Evolutionary conservation across 1,140 invertebrate species (phyloP), one percentile per base, ranked within the genome.

Genomic region (Pemphigus obesinymphae): DNA sequence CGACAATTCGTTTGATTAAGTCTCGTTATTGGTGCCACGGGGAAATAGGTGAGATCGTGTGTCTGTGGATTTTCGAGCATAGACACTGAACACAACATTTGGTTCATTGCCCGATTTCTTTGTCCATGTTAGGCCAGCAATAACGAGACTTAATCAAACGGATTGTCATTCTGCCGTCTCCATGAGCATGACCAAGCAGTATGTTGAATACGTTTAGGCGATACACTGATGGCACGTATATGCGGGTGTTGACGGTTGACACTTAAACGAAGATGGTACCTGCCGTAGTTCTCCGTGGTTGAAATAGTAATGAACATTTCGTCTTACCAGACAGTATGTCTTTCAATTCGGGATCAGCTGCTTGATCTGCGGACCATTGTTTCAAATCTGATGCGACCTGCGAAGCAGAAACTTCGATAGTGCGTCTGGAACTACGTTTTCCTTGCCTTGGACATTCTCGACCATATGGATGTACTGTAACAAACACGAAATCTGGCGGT

Each of bases 1-100:
- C 29, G 63, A 84, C 29, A 1, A 10, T 31, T 0, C 61, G 61
- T 20, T 20, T 63, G 3, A 34, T 63, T 29, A 63, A 63, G 26
- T 34, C 61, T 87, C 31, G 37, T 89, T 0, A 85, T 86, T 23
- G 87, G 88, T 85, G 87, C 84, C 37, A 68, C n/a, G 34, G 34
- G 0, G 31, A n/a, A 13, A 68, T 20, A 0, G 31, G 3, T 0
- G 17, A 20, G 1, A 15, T 10, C 0, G 29, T 63, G 29, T 37
- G 31, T n/a, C 23, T 20, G 17, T 40, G 5, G 5, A 68, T 10
- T 31, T 68, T 68, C 0, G 31, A 20, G 0, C 34, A 10, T 40
- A 20, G 63, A 11, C 63, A 68, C 3, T 4, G 63, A 11, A 20
- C 29, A 2, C 4, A 40, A 8, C 31, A 37, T n/a, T 13, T 6